phyloP scores from a whole-genome alignment of 1,140 invertebrate genomes.

The Bombus waltoni region DNA sequence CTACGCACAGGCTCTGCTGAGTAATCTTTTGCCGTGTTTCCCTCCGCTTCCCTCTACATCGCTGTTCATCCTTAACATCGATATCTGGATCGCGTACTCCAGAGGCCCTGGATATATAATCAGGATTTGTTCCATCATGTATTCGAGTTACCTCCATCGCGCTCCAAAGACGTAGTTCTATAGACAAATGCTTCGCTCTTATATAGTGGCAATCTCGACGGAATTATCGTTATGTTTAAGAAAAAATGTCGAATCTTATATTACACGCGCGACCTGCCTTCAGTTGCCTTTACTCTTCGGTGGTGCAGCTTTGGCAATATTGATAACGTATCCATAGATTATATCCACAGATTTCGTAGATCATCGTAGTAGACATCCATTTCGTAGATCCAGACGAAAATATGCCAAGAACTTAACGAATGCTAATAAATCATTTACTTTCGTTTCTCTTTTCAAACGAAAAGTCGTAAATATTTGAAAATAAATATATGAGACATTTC shows the following conservation, averaged over 20 bases:
- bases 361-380: too few species aligned
- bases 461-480: too few species aligned
- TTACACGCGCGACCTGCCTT: neutral
- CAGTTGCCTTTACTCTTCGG: neutral
- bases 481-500: too few species aligned
- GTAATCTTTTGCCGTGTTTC: neutral
- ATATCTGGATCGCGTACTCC: slow-evolving; percentile 29
- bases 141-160: slow-evolving; percentile 40
- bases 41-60: too few species aligned
- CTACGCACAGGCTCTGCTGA: slow-evolving; percentile 67
- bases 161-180: slow-evolving; percentile 36
- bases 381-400: neutral
- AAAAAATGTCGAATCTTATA: neutral
- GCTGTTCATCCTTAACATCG: slow-evolving; percentile 29
- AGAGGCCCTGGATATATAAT: slow-evolving; percentile 37
- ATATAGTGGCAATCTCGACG: neutral
- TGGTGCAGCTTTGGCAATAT: neutral
- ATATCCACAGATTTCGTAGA: too few species aligned
- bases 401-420: neutral
- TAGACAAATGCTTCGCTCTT: neutral
- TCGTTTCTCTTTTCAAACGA: too few species aligned
- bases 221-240: neutral
- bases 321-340: neutral
- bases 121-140: slow-evolving; percentile 55
- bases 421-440: neutral